phyloP scores from a whole-genome alignment of 2,113 vertebrate species.

The Hiodon tergisus region DNA sequence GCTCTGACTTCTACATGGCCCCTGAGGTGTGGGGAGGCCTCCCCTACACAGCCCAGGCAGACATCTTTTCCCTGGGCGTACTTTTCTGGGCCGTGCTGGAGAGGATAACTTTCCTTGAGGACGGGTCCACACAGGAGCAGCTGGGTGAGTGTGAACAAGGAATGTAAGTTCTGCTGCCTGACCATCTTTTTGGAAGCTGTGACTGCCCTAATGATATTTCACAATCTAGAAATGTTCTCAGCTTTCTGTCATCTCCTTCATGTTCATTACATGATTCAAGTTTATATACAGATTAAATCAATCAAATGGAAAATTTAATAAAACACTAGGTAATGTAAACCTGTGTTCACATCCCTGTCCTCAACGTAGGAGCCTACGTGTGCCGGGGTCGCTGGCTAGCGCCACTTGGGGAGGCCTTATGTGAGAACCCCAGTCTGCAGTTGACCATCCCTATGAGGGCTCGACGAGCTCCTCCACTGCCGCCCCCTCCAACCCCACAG shows the following conservation, averaged over 20 bases:
- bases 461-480: conserved; percentile 75
- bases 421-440: conserved; percentile 89
- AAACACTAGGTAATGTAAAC: background rate
- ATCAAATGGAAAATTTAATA: no score
- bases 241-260: no score
- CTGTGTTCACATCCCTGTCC: background rate
- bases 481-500: conserved; percentile 62
- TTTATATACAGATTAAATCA: no score
- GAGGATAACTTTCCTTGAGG: conserved; percentile 87
- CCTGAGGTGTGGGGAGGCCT: conserved; percentile 95
- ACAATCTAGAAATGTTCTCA: no score
- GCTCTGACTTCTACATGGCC: conserved; percentile 97
- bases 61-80: conserved; percentile 95
- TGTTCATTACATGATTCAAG: no score
- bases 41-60: conserved; percentile 89
- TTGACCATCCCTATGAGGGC: conserved; percentile 87
- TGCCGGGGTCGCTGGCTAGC: conserved; percentile 83
- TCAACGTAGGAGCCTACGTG: conserved; percentile 65
- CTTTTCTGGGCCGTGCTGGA: conserved; percentile 97
- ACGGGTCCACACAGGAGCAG: conserved; percentile 83
- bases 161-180: background rate
- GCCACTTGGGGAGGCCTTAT: conserved; percentile 88
- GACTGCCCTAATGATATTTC: no score
- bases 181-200: no score
- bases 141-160: conserved; percentile 64